These are phyloP conservation scores for Holotrichia oblita DNA, from an alignment of 1,140 invertebrate species.

Conservation along the genomic window DNA sequence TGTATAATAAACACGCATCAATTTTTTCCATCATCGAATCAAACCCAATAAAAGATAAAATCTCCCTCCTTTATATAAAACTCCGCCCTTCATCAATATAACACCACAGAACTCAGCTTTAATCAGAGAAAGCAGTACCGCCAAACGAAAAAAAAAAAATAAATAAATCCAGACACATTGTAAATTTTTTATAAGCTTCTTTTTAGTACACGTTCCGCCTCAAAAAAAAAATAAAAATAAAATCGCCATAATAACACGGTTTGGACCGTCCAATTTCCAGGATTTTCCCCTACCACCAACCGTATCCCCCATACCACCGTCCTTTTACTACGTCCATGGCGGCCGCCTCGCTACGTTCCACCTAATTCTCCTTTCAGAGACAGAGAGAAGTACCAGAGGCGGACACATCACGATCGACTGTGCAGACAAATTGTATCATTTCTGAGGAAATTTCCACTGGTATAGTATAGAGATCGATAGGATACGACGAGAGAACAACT, in stretches of 20 bases:
- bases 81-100: not conserved
- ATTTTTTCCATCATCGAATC: not conserved
- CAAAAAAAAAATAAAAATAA: not conserved
- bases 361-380: not conserved
- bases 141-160: not conserved
- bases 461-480: not conserved
- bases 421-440: constrained; percentile 13
- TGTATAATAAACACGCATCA: too few relatives aligned
- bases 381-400: not conserved
- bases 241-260: not conserved
- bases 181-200: not conserved
- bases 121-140: not conserved
- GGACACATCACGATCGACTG: not conserved
- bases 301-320: not conserved
- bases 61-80: not conserved
- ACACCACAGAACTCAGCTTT: not conserved
- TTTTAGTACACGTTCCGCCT: not conserved
- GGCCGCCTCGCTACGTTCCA: not conserved
- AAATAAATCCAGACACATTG: not conserved
- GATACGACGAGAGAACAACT: not conserved
- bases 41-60: not conserved
- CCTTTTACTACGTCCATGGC: not conserved
- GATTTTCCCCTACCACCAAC: not conserved
- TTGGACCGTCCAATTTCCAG: not conserved
- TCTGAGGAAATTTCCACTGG: not conserved